Evolutionary conservation across 2,888 invertebrate genomes (phyloP).

Genomic region (Dioctria linearis): DNA sequence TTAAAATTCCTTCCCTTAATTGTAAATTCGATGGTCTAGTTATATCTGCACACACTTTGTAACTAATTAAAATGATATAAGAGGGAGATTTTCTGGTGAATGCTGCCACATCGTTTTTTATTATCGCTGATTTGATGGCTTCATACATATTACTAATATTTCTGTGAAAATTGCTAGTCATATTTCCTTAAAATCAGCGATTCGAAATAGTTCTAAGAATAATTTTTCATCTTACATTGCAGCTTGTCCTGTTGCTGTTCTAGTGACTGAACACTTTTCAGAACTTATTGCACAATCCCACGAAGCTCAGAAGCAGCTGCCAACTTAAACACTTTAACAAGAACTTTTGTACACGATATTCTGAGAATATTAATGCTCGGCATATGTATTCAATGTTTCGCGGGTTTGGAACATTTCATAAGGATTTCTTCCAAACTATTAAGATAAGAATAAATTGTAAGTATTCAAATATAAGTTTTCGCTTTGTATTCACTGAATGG

Average conservation of each 20-base stretch:
- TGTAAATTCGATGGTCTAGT: neutral
- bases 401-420: neutral
- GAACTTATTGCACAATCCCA: constrained; percentile 3
- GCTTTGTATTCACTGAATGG: too few relatives aligned
- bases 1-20: neutral
- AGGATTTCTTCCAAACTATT: too few relatives aligned
- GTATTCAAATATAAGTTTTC: too few relatives aligned
- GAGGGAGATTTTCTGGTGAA: neutral
- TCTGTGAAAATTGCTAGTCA: too few relatives aligned
- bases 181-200: too few relatives aligned
- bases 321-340: constrained; percentile 45
- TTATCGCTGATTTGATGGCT: neutral
- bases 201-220: too few relatives aligned
- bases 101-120: constrained; percentile 30
- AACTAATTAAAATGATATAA: constrained; percentile 36
- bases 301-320: constrained; percentile 40
- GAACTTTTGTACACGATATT: constrained; percentile 38
- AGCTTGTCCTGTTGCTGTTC: constrained; percentile 47
- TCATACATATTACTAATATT: too few relatives aligned
- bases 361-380: constrained; percentile 41
- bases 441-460: too few relatives aligned
- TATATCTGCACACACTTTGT: neutral
- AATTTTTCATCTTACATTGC: neutral
- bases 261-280: constrained; percentile 32
- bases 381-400: constrained; percentile 26